phyloP scores from a whole-genome alignment of 2,888 invertebrate species.

The Drosophila paranaensis region DNA sequence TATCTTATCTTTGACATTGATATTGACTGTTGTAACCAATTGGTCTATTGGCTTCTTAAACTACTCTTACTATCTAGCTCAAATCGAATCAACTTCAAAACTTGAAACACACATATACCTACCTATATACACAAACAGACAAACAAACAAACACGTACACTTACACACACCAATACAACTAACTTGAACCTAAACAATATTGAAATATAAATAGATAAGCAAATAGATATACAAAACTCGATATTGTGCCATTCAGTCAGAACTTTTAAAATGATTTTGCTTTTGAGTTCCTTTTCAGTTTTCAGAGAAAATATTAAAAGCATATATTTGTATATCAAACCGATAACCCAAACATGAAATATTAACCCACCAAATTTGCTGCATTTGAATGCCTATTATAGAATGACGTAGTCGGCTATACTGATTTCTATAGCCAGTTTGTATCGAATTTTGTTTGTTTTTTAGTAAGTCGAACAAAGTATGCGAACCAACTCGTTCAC shows the following conservation, averaged over 20 bases:
- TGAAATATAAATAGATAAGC: neutral
- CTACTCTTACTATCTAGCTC: constrained; percentile 32
- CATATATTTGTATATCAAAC: constrained; percentile 45
- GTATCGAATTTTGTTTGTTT: constrained; percentile 84
- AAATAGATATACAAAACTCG: constrained; percentile 2
- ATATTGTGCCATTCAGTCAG: constrained; percentile 22
- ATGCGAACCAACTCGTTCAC: constrained; percentile 80
- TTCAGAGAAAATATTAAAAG: constrained; percentile 6
- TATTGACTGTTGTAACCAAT: constrained; percentile 71
- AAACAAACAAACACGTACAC: constrained; percentile 24
- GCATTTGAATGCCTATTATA: constrained; percentile 73
- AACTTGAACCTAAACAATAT: constrained; percentile 35
- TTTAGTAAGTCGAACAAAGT: constrained; percentile 82
- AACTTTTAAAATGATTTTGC: constrained; percentile 5
- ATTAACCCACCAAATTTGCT: constrained; percentile 72
- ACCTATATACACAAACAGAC: constrained; percentile 12
- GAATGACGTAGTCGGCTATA: constrained; percentile 68
- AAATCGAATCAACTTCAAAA: constrained; percentile 40
- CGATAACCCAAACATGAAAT: constrained; percentile 50
- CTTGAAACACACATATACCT: constrained; percentile 1
- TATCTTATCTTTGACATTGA: constrained; percentile 56
- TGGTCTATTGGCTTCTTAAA: constrained; percentile 70
- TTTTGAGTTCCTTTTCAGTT: constrained; percentile 12
- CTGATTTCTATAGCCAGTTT: constrained; percentile 81
- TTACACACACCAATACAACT: constrained; percentile 19